Evolutionary conservation across 2,888 invertebrate genomes (phyloP).

Genomic region (Epinotia nisella): DNA sequence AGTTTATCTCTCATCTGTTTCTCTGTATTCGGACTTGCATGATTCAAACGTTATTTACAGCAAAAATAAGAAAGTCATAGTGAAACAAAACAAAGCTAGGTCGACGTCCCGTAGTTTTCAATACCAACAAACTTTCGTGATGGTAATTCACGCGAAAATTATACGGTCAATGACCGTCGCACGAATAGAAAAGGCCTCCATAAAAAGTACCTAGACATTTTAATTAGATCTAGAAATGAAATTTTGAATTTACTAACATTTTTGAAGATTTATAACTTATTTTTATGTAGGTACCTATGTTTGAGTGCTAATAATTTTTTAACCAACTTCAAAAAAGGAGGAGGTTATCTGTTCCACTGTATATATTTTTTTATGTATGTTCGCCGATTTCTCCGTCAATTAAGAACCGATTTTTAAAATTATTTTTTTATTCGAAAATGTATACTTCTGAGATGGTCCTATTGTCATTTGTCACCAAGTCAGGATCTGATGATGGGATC

Average conservation of each 20-base stretch:
- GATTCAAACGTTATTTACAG: not conserved
- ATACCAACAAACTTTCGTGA: slow-evolving; percentile 69
- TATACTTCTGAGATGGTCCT: too few relatives aligned
- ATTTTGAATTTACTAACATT: too few relatives aligned
- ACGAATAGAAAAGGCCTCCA: slow-evolving; percentile 46
- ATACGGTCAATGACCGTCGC: slow-evolving; percentile 63
- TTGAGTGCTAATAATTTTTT: too few relatives aligned
- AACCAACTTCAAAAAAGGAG: too few relatives aligned
- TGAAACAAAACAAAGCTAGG: slow-evolving; percentile 41
- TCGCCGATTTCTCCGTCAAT: too few relatives aligned
- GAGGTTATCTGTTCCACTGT: too few relatives aligned
- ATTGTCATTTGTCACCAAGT: too few relatives aligned
- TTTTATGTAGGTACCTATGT: not conserved
- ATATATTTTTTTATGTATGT: too few relatives aligned
- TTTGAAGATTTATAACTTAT: not conserved
- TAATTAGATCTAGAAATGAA: slow-evolving; percentile 5
- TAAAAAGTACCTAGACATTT: slow-evolving; percentile 43
- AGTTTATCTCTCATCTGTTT: not conserved
- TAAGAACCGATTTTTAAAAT: too few relatives aligned
- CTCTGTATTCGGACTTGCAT: not conserved
- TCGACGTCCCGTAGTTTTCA: slow-evolving; percentile 61
- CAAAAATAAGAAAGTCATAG: slow-evolving; percentile 9
- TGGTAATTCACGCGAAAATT: slow-evolving; percentile 71
- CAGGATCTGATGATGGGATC: too few relatives aligned
- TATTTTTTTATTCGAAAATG: too few relatives aligned